Percentiles rank a stretch among this genome's conserved stretches.
Conservation (phyloP, 2,888 invertebrate species). For the Melanchra persicariae region DNA sequence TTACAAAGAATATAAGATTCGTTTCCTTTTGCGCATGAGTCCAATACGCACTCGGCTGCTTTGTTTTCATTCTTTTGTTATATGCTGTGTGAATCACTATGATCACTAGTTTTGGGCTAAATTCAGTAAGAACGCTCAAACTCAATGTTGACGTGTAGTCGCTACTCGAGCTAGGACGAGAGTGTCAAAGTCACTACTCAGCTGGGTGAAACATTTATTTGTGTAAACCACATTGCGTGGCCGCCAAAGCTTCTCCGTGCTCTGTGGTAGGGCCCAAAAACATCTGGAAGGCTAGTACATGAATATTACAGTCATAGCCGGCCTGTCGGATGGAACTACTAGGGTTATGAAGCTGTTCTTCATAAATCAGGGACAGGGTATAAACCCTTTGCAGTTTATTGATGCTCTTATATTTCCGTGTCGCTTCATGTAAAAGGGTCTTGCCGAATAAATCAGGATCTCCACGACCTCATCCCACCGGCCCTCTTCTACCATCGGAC, state of each 20-base stretch:
- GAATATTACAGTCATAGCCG: conserved; percentile 15
- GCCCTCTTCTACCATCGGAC: too few relatives aligned
- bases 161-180: too few relatives aligned
- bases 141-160: too few relatives aligned
- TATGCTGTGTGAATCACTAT: too few relatives aligned
- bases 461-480: too few relatives aligned
- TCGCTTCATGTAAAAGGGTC: not conserved
- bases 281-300: conserved; percentile 1
- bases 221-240: too few relatives aligned
- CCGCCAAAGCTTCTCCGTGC: not conserved
- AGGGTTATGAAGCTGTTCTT: not conserved
- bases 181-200: too few relatives aligned
- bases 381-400: conserved; percentile 3
- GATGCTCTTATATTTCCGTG: not conserved
- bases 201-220: too few relatives aligned
- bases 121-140: too few relatives aligned
- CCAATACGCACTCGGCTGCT: not conserved
- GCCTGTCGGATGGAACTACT: not conserved
- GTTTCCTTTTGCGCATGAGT: too few relatives aligned
- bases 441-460: not conserved
- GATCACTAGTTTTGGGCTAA: too few relatives aligned
- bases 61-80: not conserved
- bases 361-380: conserved; percentile 24
- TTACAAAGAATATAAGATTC: too few relatives aligned
- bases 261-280: not conserved